phyloP scores from a whole-genome alignment of 2,113 vertebrate genomes.

The Sylvilagus bachmani region DNA sequence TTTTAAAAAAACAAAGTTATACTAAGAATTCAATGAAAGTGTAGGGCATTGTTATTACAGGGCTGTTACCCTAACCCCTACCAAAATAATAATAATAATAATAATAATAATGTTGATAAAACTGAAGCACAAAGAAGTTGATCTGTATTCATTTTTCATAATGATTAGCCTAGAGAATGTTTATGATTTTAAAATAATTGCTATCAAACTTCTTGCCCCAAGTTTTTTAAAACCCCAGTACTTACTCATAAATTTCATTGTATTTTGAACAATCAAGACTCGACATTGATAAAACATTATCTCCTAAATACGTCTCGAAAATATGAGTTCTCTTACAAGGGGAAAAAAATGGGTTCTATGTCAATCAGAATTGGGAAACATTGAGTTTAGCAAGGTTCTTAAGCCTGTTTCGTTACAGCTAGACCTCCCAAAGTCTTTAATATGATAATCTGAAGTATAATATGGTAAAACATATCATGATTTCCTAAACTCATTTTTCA shows the following conservation, averaged over 20 bases:
- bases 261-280: constrained; percentile 1
- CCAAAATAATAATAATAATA: neutral
- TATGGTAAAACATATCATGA: neutral
- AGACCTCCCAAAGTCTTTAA: neutral
- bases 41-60: neutral
- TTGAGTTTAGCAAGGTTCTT: neutral
- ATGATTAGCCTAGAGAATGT: neutral
- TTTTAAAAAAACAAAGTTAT: neutral
- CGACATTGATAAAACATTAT: neutral
- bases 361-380: neutral
- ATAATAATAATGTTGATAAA: no score
- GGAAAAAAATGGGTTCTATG: neutral
- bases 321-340: neutral
- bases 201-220: neutral
- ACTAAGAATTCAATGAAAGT: neutral
- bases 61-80: neutral
- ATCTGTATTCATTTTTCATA: neutral
- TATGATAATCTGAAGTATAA: constrained; percentile 23
- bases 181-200: constrained; percentile 10
- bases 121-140: neutral
- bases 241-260: neutral
- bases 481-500: neutral
- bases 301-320: neutral
- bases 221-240: neutral
- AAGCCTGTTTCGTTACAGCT: neutral